Percentiles rank a stretch among this genome's conserved stretches.
phyloP scores from a whole-genome alignment of 2,797 vertebrate genomes.

The Cuniculus paca region DNA sequence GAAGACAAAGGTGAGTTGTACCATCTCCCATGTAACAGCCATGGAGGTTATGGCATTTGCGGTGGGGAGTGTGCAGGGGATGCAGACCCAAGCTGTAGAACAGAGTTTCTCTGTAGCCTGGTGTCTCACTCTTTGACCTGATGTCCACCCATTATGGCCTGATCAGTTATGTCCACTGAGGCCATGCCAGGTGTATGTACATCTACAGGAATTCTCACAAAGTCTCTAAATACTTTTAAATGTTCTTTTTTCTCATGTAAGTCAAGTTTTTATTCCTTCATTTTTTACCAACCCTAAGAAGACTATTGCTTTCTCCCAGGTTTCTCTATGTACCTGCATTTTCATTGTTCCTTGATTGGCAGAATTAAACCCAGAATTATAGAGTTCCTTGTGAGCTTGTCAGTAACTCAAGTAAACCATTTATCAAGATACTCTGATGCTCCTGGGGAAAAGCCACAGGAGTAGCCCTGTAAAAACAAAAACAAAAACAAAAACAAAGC shows the following conservation, averaged over 20 bases:
- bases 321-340: constrained; percentile 35
- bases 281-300: background rate
- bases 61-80: too few species aligned
- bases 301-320: background rate
- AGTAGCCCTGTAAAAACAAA: background rate
- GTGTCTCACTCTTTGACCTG: background rate
- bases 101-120: background rate
- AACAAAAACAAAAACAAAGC: background rate
- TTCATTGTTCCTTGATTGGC: constrained; percentile 3
- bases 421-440: background rate
- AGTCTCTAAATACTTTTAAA: background rate
- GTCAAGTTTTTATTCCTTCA: background rate
- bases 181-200: background rate
- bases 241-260: background rate
- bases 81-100: background rate
- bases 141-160: background rate
- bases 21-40: background rate
- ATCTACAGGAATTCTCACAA: background rate
- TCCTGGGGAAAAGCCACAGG: background rate
- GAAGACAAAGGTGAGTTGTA: background rate
- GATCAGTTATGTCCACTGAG: background rate
- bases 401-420: background rate
- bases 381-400: background rate
- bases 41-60: background rate
- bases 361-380: constrained; percentile 17